These are phyloP conservation scores for Pygathrix nemaeus DNA, from an alignment of 2,113 vertebrate species.

Conservation along the genomic window DNA sequence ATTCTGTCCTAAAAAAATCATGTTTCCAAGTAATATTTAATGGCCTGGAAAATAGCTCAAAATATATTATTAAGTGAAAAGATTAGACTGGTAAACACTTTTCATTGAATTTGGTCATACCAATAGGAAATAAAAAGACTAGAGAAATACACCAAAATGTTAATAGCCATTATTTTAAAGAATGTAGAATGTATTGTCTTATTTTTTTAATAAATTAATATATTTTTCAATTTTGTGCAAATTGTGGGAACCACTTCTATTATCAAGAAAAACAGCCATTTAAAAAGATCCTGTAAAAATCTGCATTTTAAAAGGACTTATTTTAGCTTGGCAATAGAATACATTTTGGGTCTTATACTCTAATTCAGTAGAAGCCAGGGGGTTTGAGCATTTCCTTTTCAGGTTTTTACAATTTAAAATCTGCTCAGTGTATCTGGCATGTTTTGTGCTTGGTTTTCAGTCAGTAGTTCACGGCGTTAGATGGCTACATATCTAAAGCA, in stretches of 20 bases:
- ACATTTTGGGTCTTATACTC: not conserved
- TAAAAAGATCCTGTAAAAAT: not conserved
- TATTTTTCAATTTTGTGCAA: slow-evolving; percentile 3
- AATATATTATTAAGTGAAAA: slow-evolving; percentile 27
- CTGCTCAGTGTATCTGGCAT: not conserved
- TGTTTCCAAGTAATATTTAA: slow-evolving; percentile 52
- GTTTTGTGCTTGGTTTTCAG: not conserved
- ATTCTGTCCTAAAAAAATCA: not conserved
- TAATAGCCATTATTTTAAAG: not conserved
- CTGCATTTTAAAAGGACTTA: not conserved
- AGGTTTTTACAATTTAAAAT: not conserved
- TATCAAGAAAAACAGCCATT: slow-evolving; percentile 32
- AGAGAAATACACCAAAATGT: not conserved
- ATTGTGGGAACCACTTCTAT: not conserved
- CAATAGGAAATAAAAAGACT: not conserved
- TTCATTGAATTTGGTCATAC: not conserved
- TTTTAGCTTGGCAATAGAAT: not conserved
- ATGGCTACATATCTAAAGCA: not conserved
- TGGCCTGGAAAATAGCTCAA: not conserved
- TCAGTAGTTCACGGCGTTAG: not conserved
- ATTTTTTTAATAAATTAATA: not conserved
- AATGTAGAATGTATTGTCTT: not conserved
- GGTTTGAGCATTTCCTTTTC: not conserved
- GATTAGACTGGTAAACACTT: not conserved
- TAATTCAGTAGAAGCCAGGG: not conserved